Evolutionary conservation across 2,113 vertebrate genomes (phyloP).

Genomic region (Elephas maximus): DNA sequence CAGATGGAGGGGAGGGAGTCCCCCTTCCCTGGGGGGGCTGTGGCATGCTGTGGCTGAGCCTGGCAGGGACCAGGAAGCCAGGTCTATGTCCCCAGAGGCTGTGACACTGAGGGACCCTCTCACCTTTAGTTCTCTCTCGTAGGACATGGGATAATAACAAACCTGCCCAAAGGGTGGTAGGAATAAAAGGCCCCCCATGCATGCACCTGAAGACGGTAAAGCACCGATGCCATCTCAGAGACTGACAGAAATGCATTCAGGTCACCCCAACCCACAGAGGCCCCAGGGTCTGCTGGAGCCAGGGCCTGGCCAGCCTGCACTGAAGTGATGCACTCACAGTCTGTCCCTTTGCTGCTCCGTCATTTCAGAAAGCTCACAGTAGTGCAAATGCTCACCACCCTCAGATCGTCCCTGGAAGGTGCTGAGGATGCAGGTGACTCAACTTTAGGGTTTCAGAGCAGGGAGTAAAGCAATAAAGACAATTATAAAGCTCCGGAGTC

Average conservation of each 20-base stretch:
- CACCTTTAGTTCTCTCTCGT: rapidly evolving
- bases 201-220: neutral
- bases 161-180: too few species aligned
- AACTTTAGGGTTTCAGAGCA: neutral
- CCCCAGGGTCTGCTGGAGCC: neutral
- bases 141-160: rapidly evolving
- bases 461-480: neutral
- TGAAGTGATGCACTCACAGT: neutral
- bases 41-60: rapidly evolving
- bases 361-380: neutral
- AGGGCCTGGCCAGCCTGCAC: too few species aligned
- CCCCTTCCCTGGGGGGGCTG: neutral
- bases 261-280: neutral
- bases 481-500: neutral
- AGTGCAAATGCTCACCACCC: neutral
- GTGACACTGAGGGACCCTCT: neutral
- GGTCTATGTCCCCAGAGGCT: rapidly evolving
- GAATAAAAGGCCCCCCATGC: too few species aligned
- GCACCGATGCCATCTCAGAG: too few species aligned
- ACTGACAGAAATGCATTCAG: too few species aligned
- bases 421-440: neutral
- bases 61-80: neutral
- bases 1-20: rapidly evolving
- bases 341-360: too few species aligned
- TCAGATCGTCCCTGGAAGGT: neutral